A percentile compares a stretch with the other conserved stretches of the same genome.
Evolutionary conservation across 2,888 invertebrate genomes (phyloP).

Genomic region (Cryptophagus acutangulus): DNA sequence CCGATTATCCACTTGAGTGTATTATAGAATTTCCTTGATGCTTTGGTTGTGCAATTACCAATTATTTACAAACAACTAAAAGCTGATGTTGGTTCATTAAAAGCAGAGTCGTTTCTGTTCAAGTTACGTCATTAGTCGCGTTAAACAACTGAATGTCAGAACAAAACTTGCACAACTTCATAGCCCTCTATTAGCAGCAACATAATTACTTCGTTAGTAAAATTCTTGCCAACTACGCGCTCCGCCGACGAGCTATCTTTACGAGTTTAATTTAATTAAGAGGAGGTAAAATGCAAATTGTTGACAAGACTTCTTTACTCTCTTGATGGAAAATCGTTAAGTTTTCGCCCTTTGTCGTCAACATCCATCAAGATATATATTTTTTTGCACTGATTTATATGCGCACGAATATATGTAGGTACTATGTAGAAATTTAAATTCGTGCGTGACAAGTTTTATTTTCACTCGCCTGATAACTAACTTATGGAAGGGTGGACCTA

Average conservation of each 20-base stretch:
- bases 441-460: conserved; percentile 25
- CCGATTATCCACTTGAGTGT: conserved; percentile 3
- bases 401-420: conserved; percentile 13
- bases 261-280: conserved; percentile 47
- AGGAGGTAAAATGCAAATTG: conserved; percentile 43
- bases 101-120: conserved; percentile 71
- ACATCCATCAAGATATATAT: neutral
- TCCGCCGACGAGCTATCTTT: conserved; percentile 39
- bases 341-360: conserved; percentile 22
- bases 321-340: conserved; percentile 36
- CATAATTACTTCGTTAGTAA: conserved; percentile 49
- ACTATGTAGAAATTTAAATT: no score
- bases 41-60: conserved; percentile 25
- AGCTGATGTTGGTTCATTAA: conserved; percentile 37
- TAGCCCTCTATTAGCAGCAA: conserved; percentile 43
- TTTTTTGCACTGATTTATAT: neutral
- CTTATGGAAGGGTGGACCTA: no score
- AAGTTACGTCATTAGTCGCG: conserved; percentile 67
- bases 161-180: conserved; percentile 43
- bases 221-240: conserved; percentile 47
- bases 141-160: conserved; percentile 45
- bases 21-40: conserved; percentile 13
- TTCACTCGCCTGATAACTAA: no score
- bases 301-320: conserved; percentile 40
- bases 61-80: conserved; percentile 33